Evolutionary conservation across 1,140 invertebrate species (phyloP), one percentile per base, ranked within the genome.

Genomic region (Pissodes strobi): DNA sequence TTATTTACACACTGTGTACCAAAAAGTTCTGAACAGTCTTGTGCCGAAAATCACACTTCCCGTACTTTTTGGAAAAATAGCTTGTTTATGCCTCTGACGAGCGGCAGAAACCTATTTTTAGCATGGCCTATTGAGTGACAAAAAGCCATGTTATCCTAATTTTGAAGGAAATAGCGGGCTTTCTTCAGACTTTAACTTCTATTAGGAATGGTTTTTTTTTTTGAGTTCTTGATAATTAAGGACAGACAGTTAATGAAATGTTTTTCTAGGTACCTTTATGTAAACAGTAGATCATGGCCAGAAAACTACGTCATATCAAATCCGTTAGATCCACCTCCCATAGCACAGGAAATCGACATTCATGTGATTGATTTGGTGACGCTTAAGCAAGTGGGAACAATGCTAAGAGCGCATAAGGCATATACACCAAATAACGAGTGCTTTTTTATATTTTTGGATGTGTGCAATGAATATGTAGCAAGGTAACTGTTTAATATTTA

Each of bases 341-440:
- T 94, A 69, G 91, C 92, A n/a, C 90, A 93, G 79, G 90, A 94
- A 81, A 94, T 94, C 56, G 92, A 95, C 74, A 91, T 94, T 68
- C 91, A 93, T 72, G 91, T 94, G 1, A 94, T 94, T 68, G 92
- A 94, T 80, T 79, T 94, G 60, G 83, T 86, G 27, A 91, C 88
- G 0, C 80, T 94, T 22, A 87, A 88, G 73, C 84, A 89, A 79
- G 88, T 94, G 13, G 92, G 91, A 2, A 91, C 86, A 38, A 92
- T 94, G 88, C 74, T 92, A n/a, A 81, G 89, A 56, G 84, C 91
- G 10, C 92, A 94, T 74, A 90, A 90, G 77, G 91, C 91, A 1
- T 95, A 91, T 72, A 94, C 92, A 3, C 87, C 90, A 4, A 92
- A 92, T 74, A 90, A 91, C 57, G 91, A 94, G 76, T 94, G 92